Evolutionary conservation across 2,888 invertebrate genomes (phyloP).

Genomic region (Cosmopolites sordidus): DNA sequence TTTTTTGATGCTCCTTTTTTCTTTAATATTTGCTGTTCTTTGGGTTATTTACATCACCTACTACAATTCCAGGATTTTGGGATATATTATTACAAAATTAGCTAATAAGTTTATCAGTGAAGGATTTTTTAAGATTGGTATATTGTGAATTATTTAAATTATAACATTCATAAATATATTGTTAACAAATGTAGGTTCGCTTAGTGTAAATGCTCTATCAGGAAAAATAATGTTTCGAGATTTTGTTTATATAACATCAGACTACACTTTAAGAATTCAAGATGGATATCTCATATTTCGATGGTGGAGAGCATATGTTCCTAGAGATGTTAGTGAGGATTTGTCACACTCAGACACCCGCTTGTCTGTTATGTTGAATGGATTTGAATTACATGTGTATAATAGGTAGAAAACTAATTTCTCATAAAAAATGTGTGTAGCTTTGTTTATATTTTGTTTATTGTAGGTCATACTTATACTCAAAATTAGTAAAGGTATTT

Average conservation of each 20-base stretch:
- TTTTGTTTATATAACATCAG: constrained; percentile 88
- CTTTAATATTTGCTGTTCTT: constrained; percentile 74
- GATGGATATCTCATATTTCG: constrained; percentile 97
- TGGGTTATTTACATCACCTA: constrained; percentile 95
- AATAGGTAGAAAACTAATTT: constrained; percentile 57
- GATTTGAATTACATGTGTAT: constrained; percentile 92
- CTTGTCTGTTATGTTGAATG: constrained; percentile 85
- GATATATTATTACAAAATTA: constrained; percentile 83
- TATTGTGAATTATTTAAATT: neutral
- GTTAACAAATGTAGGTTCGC: constrained; percentile 66
- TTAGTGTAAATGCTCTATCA: constrained; percentile 90
- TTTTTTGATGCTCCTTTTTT: constrained; percentile 71
- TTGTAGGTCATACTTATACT: constrained; percentile 72
- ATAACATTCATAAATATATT: neutral
- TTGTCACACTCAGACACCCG: constrained; percentile 88
- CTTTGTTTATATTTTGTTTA: constrained; percentile 35
- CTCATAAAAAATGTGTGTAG: constrained; percentile 2
- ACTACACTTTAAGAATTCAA: constrained; percentile 87
- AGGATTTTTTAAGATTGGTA: constrained; percentile 86
- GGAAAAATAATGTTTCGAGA: constrained; percentile 99
- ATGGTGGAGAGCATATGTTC: constrained; percentile 96
- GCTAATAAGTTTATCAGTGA: constrained; percentile 80
- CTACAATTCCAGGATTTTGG: constrained; percentile 90
- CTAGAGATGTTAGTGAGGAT: constrained; percentile 95
- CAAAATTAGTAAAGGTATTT: constrained; percentile 81